A percentile compares a stretch with the other conserved stretches of the same genome.
Evolutionary conservation across 1,140 invertebrate species (phyloP).

Genomic region (Onthophagus taurus): DNA sequence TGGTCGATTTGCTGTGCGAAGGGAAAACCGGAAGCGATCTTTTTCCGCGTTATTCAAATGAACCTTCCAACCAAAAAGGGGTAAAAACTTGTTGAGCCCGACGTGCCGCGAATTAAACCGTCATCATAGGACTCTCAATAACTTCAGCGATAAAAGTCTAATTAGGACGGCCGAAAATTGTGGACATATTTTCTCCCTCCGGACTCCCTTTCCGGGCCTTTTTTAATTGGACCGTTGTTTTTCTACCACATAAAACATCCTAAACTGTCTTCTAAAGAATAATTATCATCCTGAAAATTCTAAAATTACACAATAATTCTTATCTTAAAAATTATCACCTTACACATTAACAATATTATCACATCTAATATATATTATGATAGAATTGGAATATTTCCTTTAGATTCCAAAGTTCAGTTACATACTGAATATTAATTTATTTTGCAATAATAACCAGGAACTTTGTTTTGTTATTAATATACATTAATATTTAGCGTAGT

Average conservation of each 20-base stretch:
- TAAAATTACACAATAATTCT: too few species aligned
- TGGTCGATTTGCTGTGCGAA: constrained; percentile 2
- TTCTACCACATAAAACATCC: background rate
- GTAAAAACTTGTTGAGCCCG: constrained; percentile 21
- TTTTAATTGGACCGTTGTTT: background rate
- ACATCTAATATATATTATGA: too few species aligned
- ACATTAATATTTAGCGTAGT: too few species aligned
- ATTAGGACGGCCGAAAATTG: constrained; percentile 1
- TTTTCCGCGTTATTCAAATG: background rate
- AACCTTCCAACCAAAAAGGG: background rate
- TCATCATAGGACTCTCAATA: constrained; percentile 6
- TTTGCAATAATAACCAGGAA: too few species aligned
- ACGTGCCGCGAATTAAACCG: constrained; percentile 1
- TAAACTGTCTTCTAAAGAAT: background rate
- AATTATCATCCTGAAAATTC: background rate
- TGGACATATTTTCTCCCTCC: constrained; percentile 3
- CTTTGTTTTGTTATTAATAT: too few species aligned
- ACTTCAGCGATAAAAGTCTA: constrained; percentile 7
- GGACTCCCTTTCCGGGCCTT: background rate
- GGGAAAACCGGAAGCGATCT: background rate
- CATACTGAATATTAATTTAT: too few species aligned
- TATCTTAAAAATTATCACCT: too few species aligned
- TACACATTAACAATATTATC: too few species aligned
- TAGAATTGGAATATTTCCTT: too few species aligned
- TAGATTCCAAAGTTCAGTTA: too few species aligned